Base-by-base conservation (phyloP, 2,888 invertebrate genomes). In the Drosophila villosipedis region DNA sequence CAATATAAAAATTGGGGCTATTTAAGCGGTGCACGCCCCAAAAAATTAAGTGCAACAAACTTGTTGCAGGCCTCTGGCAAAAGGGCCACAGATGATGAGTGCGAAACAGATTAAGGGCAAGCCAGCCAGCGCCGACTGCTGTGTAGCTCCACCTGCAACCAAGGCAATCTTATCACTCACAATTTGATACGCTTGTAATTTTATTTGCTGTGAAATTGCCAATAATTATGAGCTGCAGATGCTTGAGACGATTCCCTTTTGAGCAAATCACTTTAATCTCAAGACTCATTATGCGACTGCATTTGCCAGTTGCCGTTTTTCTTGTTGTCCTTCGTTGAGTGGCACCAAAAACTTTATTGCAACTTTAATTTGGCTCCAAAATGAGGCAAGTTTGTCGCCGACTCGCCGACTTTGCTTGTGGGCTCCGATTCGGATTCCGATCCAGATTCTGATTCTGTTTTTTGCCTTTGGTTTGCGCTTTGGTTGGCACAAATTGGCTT, bases 201-300 rank as follows among this genome's bases (percentile, higher is more conserved):
- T 91, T 91, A 87, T 91, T 91, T 91, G 89, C 89, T 91, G 75
- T 91, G 91, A 91, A 91, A 91, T 91, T 90, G 89, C 80, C 86
- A 88, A 91, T 90, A 91, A 91, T 91, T 90, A 90, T 79, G 80
- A 82, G 86, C 58, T 75, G 74, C 68, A 62, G 74, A 73, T 58
- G 22, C 62, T 47, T 14, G 0, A 12, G 5, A 53, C 49, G 58
- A 66, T 58, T 52, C 43, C 31, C 25, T 28, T 25, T 12, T 19
- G 30, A 31, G 30, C 25, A 16, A 33, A 28, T 16, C 52, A 37
- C 43, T 70, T 60, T 53, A 68, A 72, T 71, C 66, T 54, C 41
- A 10, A 37, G 19, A 63, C 80, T 84, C 78, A 86, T 82, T 84
- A 86, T 62, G 73, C 58, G 58, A 78, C 68, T 58, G 59, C 69